Percentiles rank a stretch among this genome's conserved stretches.
phyloP scores from a whole-genome alignment of 2,888 invertebrate genomes.

The Patella pellucida region DNA sequence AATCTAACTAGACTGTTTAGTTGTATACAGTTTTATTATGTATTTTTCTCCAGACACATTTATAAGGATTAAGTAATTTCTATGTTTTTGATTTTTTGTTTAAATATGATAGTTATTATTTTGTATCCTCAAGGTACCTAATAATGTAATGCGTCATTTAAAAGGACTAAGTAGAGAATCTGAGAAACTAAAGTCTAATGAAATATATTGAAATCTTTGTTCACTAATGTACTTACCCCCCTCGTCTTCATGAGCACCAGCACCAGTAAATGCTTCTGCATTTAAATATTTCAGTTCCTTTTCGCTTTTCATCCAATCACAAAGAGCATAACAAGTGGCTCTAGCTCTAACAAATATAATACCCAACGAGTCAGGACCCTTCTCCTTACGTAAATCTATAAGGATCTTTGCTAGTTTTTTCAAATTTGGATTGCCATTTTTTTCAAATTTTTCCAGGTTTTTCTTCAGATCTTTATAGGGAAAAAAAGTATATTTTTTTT shows the following conservation, averaged over 20 bases:
- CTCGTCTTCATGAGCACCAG: background rate
- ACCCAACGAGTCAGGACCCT: conserved; percentile 6
- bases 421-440: conserved; percentile 18
- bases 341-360: conserved; percentile 16
- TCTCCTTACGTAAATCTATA: background rate
- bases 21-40: too few species aligned
- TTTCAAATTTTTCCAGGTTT: conserved; percentile 3
- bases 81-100: too few species aligned
- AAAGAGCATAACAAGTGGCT: conserved; percentile 13
- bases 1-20: too few species aligned
- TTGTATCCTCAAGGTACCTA: too few species aligned
- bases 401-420: conserved; percentile 3
- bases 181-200: too few species aligned
- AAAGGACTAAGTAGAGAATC: too few species aligned
- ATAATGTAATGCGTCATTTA: too few species aligned
- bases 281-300: background rate
- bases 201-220: too few species aligned
- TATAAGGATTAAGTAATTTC: too few species aligned
- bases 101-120: too few species aligned
- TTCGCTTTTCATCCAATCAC: conserved; percentile 21
- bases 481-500: too few species aligned
- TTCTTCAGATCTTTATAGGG: conserved; percentile 9
- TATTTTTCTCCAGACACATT: too few species aligned
- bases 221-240: background rate
- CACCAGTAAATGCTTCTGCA: conserved; percentile 11